Conservation (phyloP, 2,113 vertebrate species). For the Halichoeres trimaculatus region DNA sequence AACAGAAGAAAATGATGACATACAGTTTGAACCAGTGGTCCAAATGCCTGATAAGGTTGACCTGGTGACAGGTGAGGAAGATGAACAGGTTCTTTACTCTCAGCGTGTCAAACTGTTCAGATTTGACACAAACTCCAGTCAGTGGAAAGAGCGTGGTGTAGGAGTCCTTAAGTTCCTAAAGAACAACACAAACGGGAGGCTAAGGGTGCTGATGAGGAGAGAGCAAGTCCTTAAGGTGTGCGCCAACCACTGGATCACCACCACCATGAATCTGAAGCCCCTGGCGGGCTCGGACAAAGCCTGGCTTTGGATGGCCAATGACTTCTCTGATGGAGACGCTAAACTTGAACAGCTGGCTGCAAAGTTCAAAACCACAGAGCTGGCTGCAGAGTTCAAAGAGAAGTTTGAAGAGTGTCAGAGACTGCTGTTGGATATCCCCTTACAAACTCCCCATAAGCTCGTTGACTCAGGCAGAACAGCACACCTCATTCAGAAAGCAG, state of each 20-base stretch:
- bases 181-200: constrained; percentile 90
- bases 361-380: constrained; percentile 95
- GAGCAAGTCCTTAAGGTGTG: constrained; percentile 98
- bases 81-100: constrained; percentile 92
- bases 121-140: constrained; percentile 90
- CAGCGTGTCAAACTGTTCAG: constrained; percentile 95
- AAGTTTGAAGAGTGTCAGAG: constrained; percentile 97
- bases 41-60: constrained; percentile 97
- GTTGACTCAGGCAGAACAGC: constrained; percentile 94
- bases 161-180: constrained; percentile 95
- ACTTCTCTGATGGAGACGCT: constrained; percentile 95
- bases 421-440: constrained; percentile 92
- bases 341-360: constrained; percentile 92
- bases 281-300: constrained; percentile 94
- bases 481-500: constrained; percentile 95
- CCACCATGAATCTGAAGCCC: constrained; percentile 96
- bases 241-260: constrained; percentile 98
- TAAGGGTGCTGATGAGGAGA: constrained; percentile 95
- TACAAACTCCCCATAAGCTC: constrained; percentile 98
- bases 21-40: constrained; percentile 97
- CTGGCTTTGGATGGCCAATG: constrained; percentile 96
- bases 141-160: constrained; percentile 98
- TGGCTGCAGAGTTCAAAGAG: constrained; percentile 93
- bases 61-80: constrained; percentile 95
- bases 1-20: constrained; percentile 95